Evolutionary conservation across 2,113 vertebrate species (phyloP), one percentile per base, ranked within the genome.

Genomic region (Periophthalmus modestus): DNA sequence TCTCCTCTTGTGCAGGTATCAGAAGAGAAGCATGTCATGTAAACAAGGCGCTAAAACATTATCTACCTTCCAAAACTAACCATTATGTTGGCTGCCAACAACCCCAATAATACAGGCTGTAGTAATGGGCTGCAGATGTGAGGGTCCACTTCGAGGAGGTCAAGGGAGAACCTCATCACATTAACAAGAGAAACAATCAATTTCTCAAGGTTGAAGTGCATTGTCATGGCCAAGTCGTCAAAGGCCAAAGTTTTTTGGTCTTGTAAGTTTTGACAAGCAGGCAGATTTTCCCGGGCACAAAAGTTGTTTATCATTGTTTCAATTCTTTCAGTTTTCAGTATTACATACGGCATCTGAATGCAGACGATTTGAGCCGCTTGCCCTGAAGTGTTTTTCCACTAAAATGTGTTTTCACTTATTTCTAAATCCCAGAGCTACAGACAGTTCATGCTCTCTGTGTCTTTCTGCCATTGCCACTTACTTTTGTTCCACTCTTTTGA

Each of bases 341-440:
- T 80, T 79, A 73, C 74, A 83, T 75, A 71, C 69, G 74, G 78
- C 78, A 81, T 81, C 66, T 85, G 74, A 85, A 79, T 79, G 71
- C 70, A 82, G 66, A 85, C 50, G 63, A 68, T 87, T 81, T 78
- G 66, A 74, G 68, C 72, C 0, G 10, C 63, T 70, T 74, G 73
- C 75, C 85, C 68, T 72, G 1, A 43, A 80, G 78, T 72, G 66
- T 83, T 89, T 88, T 89, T 88, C 84, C 85, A 85, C 67, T 79
- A 71, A 86, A 87, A 91, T 69, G 18, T 88, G 86, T 83, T 92
- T 89, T 83, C 81, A 84, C 50, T 87, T 86, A 85, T 75, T 80
- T 83, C 73, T 77, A 77, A 47, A 82, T 84, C 77, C 66, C 66
- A 39, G 78, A 63, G 55, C 76, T 78, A 34, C 34, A 58, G 39